Evolutionary conservation across 2,888 invertebrate genomes (phyloP), one percentile per base, ranked within the genome.

Genomic region (Exephanes ischioxanthus): DNA sequence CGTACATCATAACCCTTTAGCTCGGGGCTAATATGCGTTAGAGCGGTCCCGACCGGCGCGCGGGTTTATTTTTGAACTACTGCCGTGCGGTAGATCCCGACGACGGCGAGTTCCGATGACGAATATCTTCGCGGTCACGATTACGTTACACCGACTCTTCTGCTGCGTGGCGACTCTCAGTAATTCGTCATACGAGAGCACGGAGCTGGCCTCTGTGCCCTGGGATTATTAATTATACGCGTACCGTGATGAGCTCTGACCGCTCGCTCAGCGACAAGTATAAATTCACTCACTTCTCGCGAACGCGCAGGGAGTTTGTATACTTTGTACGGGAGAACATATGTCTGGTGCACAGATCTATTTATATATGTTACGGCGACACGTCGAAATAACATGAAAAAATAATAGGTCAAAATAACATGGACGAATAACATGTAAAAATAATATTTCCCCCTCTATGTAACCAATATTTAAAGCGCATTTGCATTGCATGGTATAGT

Each of bases 1-100:
- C 88, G 84, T 87, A 85, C 85, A 88, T 89, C 89, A 90, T 91
- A 92, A 92, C 89, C 90, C 90, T 87, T 91, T 89, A 84, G 86
- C 45, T 71, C 88, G 88, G 61, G 76, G 71, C 88, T 89, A 89
- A 90, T 88, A 89, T 86, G 80, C 80, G 73, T 68, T 66, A 82
- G 80, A 67, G 73, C 58, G 71, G n/a, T 11, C 37, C 53, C 80
- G 68, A 53, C 61, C 48, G 53, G 51, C 75, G 79, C 66, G 61
- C 61, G 83, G 55, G 80, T 80, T 86, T 86, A 86, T 86, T 86
- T 86, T 86, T 77, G 83, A 86, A 80, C 63, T 33, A 16, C 83
- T 58, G 63, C 68, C 41, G 73, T 14, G 77, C 66, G 63, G 72
- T 33, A 41, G 51, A 67, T 51, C 37, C 45, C 71, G 19, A 61